phyloP scores from a whole-genome alignment of 2,888 invertebrate species.

The Philhelius pedissequus region DNA sequence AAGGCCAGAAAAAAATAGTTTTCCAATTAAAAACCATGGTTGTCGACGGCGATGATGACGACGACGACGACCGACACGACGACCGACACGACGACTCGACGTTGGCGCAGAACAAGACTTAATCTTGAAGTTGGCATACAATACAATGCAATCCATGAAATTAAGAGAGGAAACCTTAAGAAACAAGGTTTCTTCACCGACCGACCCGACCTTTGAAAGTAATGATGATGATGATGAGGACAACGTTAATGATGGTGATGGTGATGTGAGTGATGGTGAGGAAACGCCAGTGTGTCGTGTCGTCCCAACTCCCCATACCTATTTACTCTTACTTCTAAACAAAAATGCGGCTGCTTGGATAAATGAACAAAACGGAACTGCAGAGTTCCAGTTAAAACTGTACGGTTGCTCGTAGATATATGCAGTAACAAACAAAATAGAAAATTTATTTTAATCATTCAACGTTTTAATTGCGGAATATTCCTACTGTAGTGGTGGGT shows the following conservation, averaged over 20 bases:
- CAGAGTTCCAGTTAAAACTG: background rate
- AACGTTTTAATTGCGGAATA: conserved; percentile 32
- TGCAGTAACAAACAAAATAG: conserved; percentile 46
- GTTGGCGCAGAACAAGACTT: conserved; percentile 6
- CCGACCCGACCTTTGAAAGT: conserved; percentile 5
- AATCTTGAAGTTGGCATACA: conserved; percentile 39
- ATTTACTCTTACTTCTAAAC: background rate
- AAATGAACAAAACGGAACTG: conserved; percentile 27
- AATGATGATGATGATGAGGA: conserved; percentile 21
- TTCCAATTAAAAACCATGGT: conserved; percentile 49
- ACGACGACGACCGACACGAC: background rate
- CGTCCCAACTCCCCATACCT: background rate
- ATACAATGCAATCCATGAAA: conserved; percentile 46
- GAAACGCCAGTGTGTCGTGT: background rate
- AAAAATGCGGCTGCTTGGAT: background rate
- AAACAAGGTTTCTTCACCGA: conserved; percentile 25
- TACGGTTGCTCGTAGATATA: background rate
- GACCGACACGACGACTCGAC: background rate
- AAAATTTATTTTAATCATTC: conserved; percentile 47
- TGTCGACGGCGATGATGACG: background rate
- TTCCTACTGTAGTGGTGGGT: no score
- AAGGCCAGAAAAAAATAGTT: conserved; percentile 30
- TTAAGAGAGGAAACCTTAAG: conserved; percentile 18
- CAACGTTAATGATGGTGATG: background rate
- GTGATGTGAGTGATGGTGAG: no score